These are phyloP conservation scores for Ciconia boyciana DNA, from an alignment of 2,113 vertebrate species.

Conservation along the genomic window DNA sequence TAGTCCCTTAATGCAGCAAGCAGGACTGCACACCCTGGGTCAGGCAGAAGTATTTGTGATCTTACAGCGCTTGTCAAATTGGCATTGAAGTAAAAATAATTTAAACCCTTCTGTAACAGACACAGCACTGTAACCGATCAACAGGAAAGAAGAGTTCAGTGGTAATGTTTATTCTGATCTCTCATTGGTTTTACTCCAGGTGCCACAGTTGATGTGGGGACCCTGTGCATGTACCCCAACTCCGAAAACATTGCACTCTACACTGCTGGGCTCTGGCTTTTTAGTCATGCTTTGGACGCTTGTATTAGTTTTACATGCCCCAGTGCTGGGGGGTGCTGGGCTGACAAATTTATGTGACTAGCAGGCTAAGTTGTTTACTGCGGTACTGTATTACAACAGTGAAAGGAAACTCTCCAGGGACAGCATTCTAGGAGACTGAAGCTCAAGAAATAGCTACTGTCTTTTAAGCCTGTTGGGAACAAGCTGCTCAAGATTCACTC, in stretches of 20 bases:
- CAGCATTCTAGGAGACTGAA: not conserved
- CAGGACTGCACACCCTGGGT: not conserved
- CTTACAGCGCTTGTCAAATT: not conserved
- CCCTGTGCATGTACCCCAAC: not conserved
- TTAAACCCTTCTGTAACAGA: not conserved
- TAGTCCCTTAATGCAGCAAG: conserved; percentile 11
- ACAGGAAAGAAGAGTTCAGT: not conserved
- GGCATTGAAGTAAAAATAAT: not conserved
- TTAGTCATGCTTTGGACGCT: not conserved
- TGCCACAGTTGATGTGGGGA: not conserved
- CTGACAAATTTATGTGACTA: not conserved
- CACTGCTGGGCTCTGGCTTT: not conserved
- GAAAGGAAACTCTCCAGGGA: not conserved
- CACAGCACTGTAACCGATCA: not conserved
- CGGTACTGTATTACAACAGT: not conserved
- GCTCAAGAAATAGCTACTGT: not conserved
- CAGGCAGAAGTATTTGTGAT: not conserved
- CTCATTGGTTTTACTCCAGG: not conserved
- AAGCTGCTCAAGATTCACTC: not conserved
- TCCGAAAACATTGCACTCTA: not conserved
- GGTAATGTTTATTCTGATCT: not conserved
- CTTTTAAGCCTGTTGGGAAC: not conserved
- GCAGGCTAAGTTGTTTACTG: not conserved
- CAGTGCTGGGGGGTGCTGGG: not conserved
- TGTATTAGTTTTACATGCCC: not conserved